These are phyloP conservation scores for Drosophila affinis DNA, from an alignment of 2,888 invertebrate genomes.

Conservation along the genomic window DNA sequence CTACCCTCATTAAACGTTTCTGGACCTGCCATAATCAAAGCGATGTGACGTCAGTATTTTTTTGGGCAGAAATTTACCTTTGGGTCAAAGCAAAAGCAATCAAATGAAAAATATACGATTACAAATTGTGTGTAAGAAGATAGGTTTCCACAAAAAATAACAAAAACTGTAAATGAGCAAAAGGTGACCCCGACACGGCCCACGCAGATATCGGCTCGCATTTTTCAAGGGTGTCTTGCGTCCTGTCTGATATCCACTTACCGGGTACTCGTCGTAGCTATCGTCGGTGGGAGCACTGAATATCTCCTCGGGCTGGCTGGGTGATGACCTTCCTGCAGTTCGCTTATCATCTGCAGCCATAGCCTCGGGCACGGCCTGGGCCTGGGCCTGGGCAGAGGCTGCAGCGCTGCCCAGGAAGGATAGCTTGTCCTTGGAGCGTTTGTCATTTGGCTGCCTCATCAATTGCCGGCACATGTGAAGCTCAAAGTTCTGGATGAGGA, in stretches of 20 bases:
- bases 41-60: slow-evolving; percentile 53
- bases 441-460: slow-evolving; percentile 42
- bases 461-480: slow-evolving; percentile 70
- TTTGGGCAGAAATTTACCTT: slow-evolving; percentile 15
- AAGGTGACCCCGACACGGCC: slow-evolving; percentile 38
- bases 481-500: slow-evolving; percentile 71
- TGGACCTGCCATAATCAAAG: slow-evolving; percentile 22
- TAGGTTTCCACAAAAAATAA: slow-evolving; percentile 36
- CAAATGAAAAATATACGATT: slow-evolving; percentile 72
- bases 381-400: slow-evolving; percentile 13
- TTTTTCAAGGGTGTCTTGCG: slow-evolving; percentile 2
- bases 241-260: slow-evolving; percentile 59
- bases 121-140: slow-evolving; percentile 67
- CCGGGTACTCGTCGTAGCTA: slow-evolving; percentile 83
- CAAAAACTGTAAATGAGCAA: background rate
- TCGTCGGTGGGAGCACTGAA: slow-evolving; percentile 70
- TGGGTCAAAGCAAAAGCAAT: slow-evolving; percentile 59
- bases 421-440: slow-evolving; percentile 31
- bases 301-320: slow-evolving; percentile 78
- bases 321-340: slow-evolving; percentile 27
- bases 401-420: slow-evolving; percentile 21
- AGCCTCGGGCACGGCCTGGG: slow-evolving; percentile 17
- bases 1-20: slow-evolving; percentile 12
- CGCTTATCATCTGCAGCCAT: slow-evolving; percentile 48
- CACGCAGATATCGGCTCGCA: slow-evolving; percentile 17